Evolutionary conservation across 2,113 vertebrate genomes (phyloP), one percentile per base, ranked within the genome.

Genomic region (Phyllostomus hastatus): DNA sequence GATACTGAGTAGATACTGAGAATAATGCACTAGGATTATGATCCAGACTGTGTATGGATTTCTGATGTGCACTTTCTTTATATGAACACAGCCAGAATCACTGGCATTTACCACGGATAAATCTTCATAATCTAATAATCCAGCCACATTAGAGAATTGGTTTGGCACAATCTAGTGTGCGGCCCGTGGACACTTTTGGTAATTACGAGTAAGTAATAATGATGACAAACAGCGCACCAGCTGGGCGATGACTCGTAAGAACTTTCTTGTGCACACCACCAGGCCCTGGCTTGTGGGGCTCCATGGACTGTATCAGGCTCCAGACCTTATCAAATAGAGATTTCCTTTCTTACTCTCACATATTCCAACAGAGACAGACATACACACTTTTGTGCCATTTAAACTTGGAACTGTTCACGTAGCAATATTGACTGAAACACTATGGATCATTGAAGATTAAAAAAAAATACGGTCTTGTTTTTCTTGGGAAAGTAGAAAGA

Each of bases 401-500:
- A 88, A 95, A 97, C 93, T 95, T 94, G 95, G 91, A 95, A 90
- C 85, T n/a, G 43, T 75, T 69, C 54, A 7, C 3, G 33, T 28
- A 93, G 73, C 72, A 83, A 88, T 76, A 95, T 1, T 95, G 61
- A 96, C 94, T 14, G 35, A 96, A 96, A 96, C n/a, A 75, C 90
- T 89, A 91, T 41, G 96, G 94, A 94, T 91, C 95, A 76, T 94
- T 96, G 94, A 96, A 97, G 75, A 38, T 92, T 80, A 95, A 92
- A 82, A 83, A 94, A 95, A 96, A 61, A 41, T 10, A 81, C 0
- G 6, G 59, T 31, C 86, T 52, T 97, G 73, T 97, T 97, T 97
- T 93, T 97, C 91, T 96, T 97, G 95, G 91, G 72, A 75, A 35
- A 57, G 67, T 4, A 89, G 24, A 95, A 61, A 90, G 67, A 96